These are phyloP conservation scores for Nyctibius grandis DNA, from an alignment of 2,797 vertebrate species.

Conservation along the genomic window DNA sequence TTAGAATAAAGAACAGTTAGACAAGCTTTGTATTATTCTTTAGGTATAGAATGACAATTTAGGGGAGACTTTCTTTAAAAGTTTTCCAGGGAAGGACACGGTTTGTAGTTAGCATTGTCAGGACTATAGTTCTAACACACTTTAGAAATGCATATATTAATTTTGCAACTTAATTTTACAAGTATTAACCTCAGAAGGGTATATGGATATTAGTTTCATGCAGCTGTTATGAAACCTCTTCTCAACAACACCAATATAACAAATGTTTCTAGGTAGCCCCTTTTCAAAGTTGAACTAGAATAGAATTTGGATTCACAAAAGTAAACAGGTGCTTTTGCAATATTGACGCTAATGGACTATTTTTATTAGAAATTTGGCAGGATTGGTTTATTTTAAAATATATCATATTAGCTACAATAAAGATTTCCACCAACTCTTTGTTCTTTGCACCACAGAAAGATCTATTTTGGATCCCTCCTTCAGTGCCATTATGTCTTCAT, in stretches of 20 bases:
- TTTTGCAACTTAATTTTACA: not conserved
- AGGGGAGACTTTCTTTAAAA: not conserved
- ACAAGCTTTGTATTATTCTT: not conserved
- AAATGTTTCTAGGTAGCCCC: conserved; percentile 27
- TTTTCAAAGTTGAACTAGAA: conserved; percentile 22
- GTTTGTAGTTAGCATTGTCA: not conserved
- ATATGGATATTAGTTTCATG: not conserved
- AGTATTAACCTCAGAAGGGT: not conserved
- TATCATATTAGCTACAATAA: conserved; percentile 50
- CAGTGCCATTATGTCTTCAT: not conserved
- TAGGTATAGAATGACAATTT: not conserved
- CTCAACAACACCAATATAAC: not conserved
- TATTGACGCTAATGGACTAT: not conserved
- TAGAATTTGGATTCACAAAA: not conserved
- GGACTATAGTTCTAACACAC: not conserved
- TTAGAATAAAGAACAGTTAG: not conserved
- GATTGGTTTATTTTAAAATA: conserved; percentile 60
- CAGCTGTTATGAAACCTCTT: conserved; percentile 16
- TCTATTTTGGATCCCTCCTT: conserved; percentile 48
- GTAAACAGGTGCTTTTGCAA: not conserved
- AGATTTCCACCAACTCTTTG: conserved; percentile 56
- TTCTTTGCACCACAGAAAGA: conserved; percentile 37
- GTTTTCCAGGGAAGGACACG: not conserved
- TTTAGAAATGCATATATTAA: not conserved
- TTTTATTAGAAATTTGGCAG: conserved; percentile 44